These are phyloP conservation scores for Trachymyrmex cornetzi DNA, from an alignment of 1,140 invertebrate genomes.

Conservation along the genomic window DNA sequence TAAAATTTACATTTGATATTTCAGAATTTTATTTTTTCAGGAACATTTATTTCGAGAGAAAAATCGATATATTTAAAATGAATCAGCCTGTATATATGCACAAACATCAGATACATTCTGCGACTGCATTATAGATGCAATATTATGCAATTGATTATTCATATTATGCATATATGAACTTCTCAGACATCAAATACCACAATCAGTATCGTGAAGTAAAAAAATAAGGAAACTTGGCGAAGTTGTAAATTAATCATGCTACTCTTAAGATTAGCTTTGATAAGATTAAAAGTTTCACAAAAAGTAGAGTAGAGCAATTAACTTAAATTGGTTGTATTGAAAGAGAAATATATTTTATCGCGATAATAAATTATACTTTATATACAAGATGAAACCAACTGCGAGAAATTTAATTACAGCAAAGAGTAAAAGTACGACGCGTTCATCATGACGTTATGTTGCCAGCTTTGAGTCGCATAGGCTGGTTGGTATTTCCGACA, in stretches of 20 bases:
- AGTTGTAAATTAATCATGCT: background rate
- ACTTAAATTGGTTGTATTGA: background rate
- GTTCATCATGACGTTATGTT: background rate
- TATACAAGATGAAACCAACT: background rate
- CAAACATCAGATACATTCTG: background rate
- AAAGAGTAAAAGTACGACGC: background rate
- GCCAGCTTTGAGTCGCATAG: background rate
- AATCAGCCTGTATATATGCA: background rate
- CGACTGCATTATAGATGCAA: background rate
- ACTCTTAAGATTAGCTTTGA: background rate
- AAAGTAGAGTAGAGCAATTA: background rate
- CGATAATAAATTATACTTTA: conserved; percentile 4
- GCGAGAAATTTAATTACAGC: background rate
- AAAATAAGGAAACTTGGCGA: background rate
- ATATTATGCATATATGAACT: background rate
- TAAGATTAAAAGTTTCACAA: background rate
- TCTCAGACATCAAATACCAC: background rate
- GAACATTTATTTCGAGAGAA: background rate
- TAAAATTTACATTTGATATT: background rate
- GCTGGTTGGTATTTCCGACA: background rate
- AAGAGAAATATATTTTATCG: background rate
- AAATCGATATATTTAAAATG: background rate
- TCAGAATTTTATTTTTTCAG: background rate
- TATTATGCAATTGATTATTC: background rate
- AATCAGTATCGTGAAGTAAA: background rate